Percentiles rank a stretch among this genome's conserved stretches.
Evolutionary conservation across 1,140 invertebrate species (phyloP).

Genomic region (Orius insidiosus): DNA sequence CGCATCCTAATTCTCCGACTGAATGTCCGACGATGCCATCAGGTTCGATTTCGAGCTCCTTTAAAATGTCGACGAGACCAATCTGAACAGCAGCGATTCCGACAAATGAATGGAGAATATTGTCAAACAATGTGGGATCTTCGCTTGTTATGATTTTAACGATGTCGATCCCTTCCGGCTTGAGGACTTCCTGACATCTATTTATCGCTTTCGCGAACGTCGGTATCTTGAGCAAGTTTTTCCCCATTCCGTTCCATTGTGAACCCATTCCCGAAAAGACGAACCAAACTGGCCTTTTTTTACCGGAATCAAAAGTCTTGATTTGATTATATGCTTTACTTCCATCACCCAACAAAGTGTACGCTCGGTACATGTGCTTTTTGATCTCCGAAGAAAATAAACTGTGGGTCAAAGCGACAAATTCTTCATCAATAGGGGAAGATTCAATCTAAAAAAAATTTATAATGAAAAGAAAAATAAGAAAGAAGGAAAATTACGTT

Average conservation of each 20-base stretch:
- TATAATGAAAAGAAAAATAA: background rate
- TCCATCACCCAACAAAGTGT: conserved; percentile 14
- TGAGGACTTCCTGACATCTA: conserved; percentile 34
- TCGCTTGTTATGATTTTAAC: conserved; percentile 38
- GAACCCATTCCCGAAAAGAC: conserved; percentile 50
- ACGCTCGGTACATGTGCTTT: conserved; percentile 13
- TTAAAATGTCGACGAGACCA: conserved; percentile 39
- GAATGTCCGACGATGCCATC: conserved; percentile 55
- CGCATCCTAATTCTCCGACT: conserved; percentile 47
- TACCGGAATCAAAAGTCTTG: conserved; percentile 23
- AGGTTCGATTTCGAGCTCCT: conserved; percentile 32
- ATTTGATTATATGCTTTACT: too few species aligned
- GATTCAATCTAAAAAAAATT: too few species aligned
- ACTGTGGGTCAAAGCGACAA: conserved; percentile 11
- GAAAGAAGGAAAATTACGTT: conserved; percentile 2
- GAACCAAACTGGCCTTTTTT: conserved; percentile 55
- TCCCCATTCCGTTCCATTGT: conserved; percentile 47
- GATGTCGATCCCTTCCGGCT: conserved; percentile 39
- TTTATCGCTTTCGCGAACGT: conserved; percentile 45
- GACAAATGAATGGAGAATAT: conserved; percentile 47
- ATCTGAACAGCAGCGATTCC: conserved; percentile 67
- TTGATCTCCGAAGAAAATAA: conserved; percentile 8
- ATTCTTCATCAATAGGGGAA: conserved; percentile 25
- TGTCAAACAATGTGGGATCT: conserved; percentile 37
- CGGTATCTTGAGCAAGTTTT: conserved; percentile 40